Evolutionary conservation across 2,797 vertebrate genomes (phyloP).

Genomic region (Schizopygopsis pylzovi): DNA sequence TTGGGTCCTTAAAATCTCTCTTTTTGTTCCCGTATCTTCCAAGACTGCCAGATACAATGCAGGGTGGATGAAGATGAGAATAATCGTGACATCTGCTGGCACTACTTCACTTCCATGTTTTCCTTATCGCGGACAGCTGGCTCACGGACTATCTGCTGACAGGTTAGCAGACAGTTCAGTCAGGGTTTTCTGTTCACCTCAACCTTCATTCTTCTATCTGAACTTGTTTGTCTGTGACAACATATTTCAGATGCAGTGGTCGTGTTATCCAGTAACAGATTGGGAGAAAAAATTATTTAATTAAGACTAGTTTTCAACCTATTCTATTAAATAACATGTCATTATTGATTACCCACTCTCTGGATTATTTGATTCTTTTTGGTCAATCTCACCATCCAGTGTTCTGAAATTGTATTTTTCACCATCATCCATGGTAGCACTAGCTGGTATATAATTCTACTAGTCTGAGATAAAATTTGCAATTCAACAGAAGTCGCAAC

Average conservation of each 20-base stretch:
- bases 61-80: constrained; percentile 17
- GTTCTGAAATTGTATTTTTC: neutral
- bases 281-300: too few relatives aligned
- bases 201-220: neutral
- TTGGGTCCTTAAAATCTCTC: neutral
- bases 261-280: neutral
- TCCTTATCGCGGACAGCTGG: constrained; percentile 33
- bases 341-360: neutral
- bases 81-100: constrained; percentile 24
- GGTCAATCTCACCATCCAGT: neutral
- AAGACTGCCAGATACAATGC: constrained; percentile 1
- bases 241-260: neutral
- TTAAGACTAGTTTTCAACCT: neutral
- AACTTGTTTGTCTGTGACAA: neutral
- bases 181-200: neutral
- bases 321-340: neutral
- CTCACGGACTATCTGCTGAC: neutral
- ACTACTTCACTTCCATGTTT: constrained; percentile 9
- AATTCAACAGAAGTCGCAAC: neutral
- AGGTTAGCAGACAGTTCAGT: constrained; percentile 26
- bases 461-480: neutral
- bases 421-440: neutral
- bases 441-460: neutral
- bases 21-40: constrained; percentile 5
- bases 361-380: neutral